Conservation (phyloP, 2,888 invertebrate genomes). For the Tuta absoluta region DNA sequence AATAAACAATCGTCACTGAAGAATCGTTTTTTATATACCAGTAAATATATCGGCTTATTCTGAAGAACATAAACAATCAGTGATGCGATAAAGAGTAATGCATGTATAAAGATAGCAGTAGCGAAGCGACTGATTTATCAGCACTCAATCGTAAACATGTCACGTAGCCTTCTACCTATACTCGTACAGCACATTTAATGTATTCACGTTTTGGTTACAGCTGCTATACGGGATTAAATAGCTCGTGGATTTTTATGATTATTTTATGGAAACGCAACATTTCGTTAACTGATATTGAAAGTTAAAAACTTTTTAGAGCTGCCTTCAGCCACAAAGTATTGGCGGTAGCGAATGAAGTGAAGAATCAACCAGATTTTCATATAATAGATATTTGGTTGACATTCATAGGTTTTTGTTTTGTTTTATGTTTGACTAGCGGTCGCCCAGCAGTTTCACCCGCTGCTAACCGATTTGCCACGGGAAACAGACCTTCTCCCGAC, state of each 20-base stretch:
- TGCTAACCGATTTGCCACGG: too few species aligned
- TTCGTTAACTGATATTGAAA: too few species aligned
- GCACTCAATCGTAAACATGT: slow-evolving; percentile 67
- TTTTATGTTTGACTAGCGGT: too few species aligned
- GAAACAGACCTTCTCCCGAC: too few species aligned
- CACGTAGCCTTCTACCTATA: slow-evolving; percentile 47
- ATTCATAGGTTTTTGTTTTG: too few species aligned
- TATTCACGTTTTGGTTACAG: slow-evolving; percentile 29
- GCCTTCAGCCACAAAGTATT: too few species aligned
- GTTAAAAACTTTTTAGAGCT: too few species aligned
- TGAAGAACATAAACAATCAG: slow-evolving; percentile 24
- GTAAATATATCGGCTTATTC: slow-evolving; percentile 39
- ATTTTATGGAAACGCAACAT: not conserved
- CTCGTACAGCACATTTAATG: slow-evolving; percentile 33
- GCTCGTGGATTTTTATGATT: slow-evolving; percentile 44
- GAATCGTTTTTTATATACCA: slow-evolving; percentile 20
- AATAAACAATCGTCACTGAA: not conserved
- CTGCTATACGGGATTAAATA: slow-evolving; percentile 23
- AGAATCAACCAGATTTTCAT: too few species aligned
- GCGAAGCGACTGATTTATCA: slow-evolving; percentile 58
- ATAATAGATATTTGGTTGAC: too few species aligned
- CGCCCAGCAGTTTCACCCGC: too few species aligned
- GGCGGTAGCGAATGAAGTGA: too few species aligned
- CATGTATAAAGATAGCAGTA: slow-evolving; percentile 55
- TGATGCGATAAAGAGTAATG: slow-evolving; percentile 36